Base-by-base conservation (phyloP, 2,797 vertebrate species). In the Sebastes matsubarae region DNA sequence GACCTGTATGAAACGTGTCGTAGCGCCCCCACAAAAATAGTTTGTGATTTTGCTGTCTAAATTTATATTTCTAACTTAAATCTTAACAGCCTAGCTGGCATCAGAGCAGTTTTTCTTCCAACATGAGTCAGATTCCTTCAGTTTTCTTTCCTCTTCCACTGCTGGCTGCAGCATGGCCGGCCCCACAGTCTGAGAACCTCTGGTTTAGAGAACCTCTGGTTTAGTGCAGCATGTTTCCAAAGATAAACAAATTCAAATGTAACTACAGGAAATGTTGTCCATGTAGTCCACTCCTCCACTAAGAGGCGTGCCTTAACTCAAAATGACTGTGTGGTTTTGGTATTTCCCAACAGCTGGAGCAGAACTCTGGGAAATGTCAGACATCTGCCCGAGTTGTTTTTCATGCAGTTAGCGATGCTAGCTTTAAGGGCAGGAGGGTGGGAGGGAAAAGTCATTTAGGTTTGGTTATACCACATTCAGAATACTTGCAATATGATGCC, bases 291-390 rank as follows among this genome's bases (percentile, higher is more conserved):
- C 50, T 85, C 63, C 42, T 81, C 72, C 59, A 20, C 42, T 59
- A 38, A 80, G 75, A 80, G 90, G 87, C 38, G 73, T 78, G 84
- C 76, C 81, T 76, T 14, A 66, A 52, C 61, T 84, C 52, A 70
- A 74, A 68, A 86, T 92, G 86, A 93, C 87, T 68, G 68, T 61
- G 86, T 30, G 24, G 76, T 80, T 87, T 83, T 90, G 94, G 91
- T 91, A 92, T 95, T 93, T 94, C 89, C 83, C 86, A 91, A 83
- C 94, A 94, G 92, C 94, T 94, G 92, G 88, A 91, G 83, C 60
- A 77, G 70, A 87, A 81, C 86, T 80, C 77, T 94, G 93, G 88
- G 91, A 95, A 91, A 84, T 59, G 71, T 89, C 89, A 29, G 82
- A 90, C 84, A 89, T 85, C 92, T 88, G 89, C 69, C 36, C 36